Base-by-base conservation (phyloP, 2,888 invertebrate species). In the Tetanocera ferruginea region DNA sequence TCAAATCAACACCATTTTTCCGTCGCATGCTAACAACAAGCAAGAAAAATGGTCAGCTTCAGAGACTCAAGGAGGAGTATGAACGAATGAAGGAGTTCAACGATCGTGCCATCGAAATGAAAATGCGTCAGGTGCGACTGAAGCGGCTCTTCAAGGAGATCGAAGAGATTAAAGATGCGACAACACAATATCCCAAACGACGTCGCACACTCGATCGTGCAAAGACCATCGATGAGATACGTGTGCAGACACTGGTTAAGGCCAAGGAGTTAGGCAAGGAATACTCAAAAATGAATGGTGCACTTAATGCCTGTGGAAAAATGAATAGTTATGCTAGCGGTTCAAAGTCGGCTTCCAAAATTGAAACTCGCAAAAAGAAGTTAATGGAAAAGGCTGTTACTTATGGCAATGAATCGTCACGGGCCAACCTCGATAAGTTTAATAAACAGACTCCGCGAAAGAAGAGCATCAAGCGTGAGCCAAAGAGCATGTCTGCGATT, bases 61-160 rank as follows among this genome's bases (percentile, higher is more conserved):
- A 87, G 79, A 80, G 78, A 0, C 79, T 88, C 31, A 83, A 87
- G 17, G 85, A 86, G 64, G 88, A 87, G 78, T 87, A 85, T 34
- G 86, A 87, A 25, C 85, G 86, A 9, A 85, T 87, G 0, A 83
- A 84, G 73, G 84, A 85, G 67, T 83, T 86, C 76, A 84, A 87
- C 25, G 86, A 86, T 67, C 85, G 81, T 34, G 83, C 86, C 25
- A 85, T 87, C 28, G 87, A 87, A 76, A 82, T 82, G 55, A 86
- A 84, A 78, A 86, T 87, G 86, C 85, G 88, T 0, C 81, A 86
- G 78, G 83, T 85, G 76, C 85, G 87, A 0, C 77, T 87, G 34
- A 85, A 84, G 79, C 84, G 85, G 0, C 79, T 87, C 1, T 87
- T 87, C n/a, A 83, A 83, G 2, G 83, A 87, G 17, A 87, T 88